Percentiles rank a stretch among this genome's conserved stretches.
phyloP scores from a whole-genome alignment of 35 echinoderm and acorn worm genomes.

The Holothuria glaberrima region DNA sequence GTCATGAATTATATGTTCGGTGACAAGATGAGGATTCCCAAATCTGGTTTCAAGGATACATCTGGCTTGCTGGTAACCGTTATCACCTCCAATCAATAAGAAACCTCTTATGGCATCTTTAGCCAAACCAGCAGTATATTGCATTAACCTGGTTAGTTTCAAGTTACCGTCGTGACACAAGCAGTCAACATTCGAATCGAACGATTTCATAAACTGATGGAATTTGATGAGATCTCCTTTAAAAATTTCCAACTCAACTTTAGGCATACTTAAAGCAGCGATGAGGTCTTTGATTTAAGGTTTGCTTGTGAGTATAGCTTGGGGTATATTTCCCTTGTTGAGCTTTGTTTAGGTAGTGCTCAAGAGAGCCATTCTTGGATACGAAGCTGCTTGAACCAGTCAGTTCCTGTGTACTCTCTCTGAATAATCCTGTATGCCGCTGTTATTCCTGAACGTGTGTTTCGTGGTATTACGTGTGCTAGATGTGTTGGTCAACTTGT shows the following conservation, averaged over 20 bases:
- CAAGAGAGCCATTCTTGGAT: too few species aligned
- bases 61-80: conserved; percentile 16
- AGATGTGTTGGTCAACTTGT: too few species aligned
- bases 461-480: too few species aligned
- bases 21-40: conserved; percentile 55
- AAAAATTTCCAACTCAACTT: conserved; percentile 55
- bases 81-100: conserved; percentile 51
- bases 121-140: conserved; percentile 49
- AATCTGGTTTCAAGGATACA: conserved; percentile 40
- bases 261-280: conserved; percentile 32
- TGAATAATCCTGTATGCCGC: too few species aligned
- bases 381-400: too few species aligned
- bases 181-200: conserved; percentile 35
- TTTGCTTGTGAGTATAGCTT: too few species aligned
- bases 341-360: too few species aligned
- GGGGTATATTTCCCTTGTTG: too few species aligned
- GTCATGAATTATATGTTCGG: conserved; percentile 41
- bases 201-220: conserved; percentile 62
- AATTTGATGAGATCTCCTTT: conserved; percentile 32
- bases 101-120: conserved; percentile 56
- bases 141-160: conserved; percentile 45
- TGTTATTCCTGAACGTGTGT: too few species aligned
- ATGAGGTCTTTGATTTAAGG: conserved; percentile 30
- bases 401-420: too few species aligned
- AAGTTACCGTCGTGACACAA: conserved; percentile 32